These are phyloP conservation scores for Nixonia krombeini DNA, from an alignment of 1,140 invertebrate genomes.

Conservation along the genomic window DNA sequence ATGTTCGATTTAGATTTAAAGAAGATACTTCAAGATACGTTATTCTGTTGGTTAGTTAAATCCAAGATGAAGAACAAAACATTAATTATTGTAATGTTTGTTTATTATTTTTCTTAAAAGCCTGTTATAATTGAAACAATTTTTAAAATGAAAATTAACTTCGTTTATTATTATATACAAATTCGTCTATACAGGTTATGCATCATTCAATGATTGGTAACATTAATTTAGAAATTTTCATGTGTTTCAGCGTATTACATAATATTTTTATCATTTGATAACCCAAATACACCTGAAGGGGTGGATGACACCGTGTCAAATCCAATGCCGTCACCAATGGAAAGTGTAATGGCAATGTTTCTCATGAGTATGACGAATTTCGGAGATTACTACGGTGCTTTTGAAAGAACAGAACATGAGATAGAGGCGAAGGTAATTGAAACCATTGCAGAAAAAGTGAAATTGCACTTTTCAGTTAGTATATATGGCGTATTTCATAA, in stretches of 20 bases:
- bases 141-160: too few relatives aligned
- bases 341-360: constrained; percentile 97
- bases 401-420: constrained; percentile 90
- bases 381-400: constrained; percentile 92
- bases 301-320: constrained; percentile 81
- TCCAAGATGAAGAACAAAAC: too few relatives aligned
- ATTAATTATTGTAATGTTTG: too few relatives aligned
- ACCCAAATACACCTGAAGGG: constrained; percentile 80
- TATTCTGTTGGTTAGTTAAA: too few relatives aligned
- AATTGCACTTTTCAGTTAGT: neutral
- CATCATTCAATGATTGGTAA: neutral
- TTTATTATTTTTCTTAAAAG: too few relatives aligned
- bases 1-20: too few relatives aligned
- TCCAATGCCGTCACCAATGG: constrained; percentile 90
- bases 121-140: too few relatives aligned
- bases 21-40: too few relatives aligned
- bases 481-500: neutral
- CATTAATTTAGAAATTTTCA: too few relatives aligned
- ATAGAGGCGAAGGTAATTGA: constrained; percentile 85
- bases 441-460: neutral
- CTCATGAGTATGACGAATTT: constrained; percentile 98
- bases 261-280: constrained; percentile 90
- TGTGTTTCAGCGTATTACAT: constrained; percentile 87
- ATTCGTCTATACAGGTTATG: too few relatives aligned
- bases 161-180: too few relatives aligned